phyloP scores from a whole-genome alignment of 2,797 vertebrate genomes.

The Chaetophractus vellerosus region DNA sequence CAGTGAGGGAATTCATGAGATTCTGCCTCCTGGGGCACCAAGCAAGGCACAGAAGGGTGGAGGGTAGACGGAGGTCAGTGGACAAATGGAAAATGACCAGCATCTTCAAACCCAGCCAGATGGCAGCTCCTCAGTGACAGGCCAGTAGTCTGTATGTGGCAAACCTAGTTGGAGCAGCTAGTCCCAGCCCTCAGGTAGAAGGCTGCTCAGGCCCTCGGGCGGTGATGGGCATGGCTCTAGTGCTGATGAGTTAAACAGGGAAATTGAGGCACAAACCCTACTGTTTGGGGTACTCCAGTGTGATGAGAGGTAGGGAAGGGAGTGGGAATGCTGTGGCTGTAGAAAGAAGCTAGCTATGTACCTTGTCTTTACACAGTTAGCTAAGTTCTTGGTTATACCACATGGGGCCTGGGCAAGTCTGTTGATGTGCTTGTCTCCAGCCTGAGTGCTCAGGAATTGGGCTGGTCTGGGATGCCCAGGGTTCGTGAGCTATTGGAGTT shows the following conservation, averaged over 20 bases:
- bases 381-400: not conserved
- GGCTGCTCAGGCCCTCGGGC: not conserved
- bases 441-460: not conserved
- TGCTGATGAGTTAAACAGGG: not conserved
- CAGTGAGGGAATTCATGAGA: not conserved
- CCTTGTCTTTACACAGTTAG: not conserved
- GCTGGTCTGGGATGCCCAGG: not conserved
- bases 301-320: not conserved
- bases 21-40: not conserved
- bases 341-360: not conserved
- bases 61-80: not conserved
- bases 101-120: not conserved
- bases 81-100: not conserved
- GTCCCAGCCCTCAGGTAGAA: not conserved
- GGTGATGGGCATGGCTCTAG: not conserved
- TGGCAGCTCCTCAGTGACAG: not conserved
- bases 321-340: not conserved
- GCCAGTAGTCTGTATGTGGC: not conserved
- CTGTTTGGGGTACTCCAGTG: not conserved
- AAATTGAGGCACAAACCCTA: not conserved
- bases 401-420: not conserved
- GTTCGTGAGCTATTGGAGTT: not conserved
- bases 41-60: not conserved
- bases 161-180: not conserved
- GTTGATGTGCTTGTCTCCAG: not conserved